Percentiles rank a stretch among this genome's conserved stretches.
Evolutionary conservation across 1,140 invertebrate species (phyloP).

Genomic region (Caenorhabditis tropicalis): DNA sequence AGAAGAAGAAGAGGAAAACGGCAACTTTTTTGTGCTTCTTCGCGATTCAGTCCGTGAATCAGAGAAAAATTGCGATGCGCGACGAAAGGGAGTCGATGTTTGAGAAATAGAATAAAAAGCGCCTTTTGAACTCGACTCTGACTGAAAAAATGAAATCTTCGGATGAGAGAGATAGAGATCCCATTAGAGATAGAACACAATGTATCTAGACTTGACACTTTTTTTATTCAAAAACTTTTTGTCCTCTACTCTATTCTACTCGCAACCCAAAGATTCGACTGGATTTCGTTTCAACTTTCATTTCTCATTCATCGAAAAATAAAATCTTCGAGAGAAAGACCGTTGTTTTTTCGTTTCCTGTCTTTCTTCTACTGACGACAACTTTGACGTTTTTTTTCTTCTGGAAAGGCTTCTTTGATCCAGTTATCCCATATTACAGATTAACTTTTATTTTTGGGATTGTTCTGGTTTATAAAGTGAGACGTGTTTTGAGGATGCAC

Average conservation of each 20-base stretch:
- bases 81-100: not conserved
- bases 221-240: constrained; percentile 13
- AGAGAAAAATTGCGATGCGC: not conserved
- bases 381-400: constrained; percentile 5
- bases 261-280: not conserved
- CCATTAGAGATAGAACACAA: constrained; percentile 42
- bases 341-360: not conserved
- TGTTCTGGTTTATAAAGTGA: not conserved
- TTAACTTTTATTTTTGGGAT: constrained; percentile 11
- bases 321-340: not conserved
- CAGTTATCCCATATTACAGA: not conserved
- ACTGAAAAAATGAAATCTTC: constrained; percentile 45
- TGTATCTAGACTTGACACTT: constrained; percentile 26
- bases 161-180: constrained; percentile 41
- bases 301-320: constrained; percentile 14
- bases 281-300: not conserved
- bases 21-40: constrained; percentile 3
- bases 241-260: not conserved
- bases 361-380: not conserved
- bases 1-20: not conserved
- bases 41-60: not conserved
- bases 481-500: not conserved
- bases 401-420: constrained; percentile 26
- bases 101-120: constrained; percentile 35
- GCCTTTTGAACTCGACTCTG: constrained; percentile 34